These are phyloP conservation scores for Hemibagrus guttatus DNA, from an alignment of 2,797 vertebrate species.

Conservation along the genomic window DNA sequence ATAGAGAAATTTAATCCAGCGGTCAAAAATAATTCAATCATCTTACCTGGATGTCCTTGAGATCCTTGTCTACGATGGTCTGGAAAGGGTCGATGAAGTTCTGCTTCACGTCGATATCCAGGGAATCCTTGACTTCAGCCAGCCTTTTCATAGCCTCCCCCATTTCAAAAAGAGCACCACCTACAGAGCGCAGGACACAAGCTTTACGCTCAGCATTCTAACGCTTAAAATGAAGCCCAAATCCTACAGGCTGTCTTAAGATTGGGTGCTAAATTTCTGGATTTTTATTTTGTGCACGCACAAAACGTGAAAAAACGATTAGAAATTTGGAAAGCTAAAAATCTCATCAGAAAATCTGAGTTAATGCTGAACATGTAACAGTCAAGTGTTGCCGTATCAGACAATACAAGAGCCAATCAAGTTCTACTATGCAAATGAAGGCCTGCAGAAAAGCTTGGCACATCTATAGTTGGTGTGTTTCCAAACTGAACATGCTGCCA, in stretches of 20 bases:
- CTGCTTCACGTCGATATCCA: conserved; percentile 98
- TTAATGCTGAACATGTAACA: neutral
- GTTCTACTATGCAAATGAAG: neutral
- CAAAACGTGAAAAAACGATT: neutral
- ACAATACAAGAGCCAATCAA: neutral
- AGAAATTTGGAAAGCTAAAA: neutral
- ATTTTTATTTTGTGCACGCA: neutral
- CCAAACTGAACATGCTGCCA: neutral
- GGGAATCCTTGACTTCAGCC: conserved; percentile 90
- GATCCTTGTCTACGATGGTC: conserved; percentile 90
- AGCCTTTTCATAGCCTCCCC: conserved; percentile 93
- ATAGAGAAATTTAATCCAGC: neutral
- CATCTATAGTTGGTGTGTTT: neutral
- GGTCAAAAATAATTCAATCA: neutral
- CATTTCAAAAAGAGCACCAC: conserved; percentile 85
- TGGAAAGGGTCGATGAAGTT: conserved; percentile 97
- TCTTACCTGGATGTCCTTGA: conserved; percentile 94
- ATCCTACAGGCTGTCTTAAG: neutral
- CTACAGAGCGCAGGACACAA: conserved; percentile 61
- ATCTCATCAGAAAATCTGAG: neutral
- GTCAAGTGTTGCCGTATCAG: neutral
- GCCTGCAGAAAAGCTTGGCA: neutral
- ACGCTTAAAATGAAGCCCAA: neutral
- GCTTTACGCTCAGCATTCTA: neutral
- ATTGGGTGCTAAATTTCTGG: neutral